Evolutionary conservation across 2,113 vertebrate genomes (phyloP).

Genomic region (Microtus richardsoni): DNA sequence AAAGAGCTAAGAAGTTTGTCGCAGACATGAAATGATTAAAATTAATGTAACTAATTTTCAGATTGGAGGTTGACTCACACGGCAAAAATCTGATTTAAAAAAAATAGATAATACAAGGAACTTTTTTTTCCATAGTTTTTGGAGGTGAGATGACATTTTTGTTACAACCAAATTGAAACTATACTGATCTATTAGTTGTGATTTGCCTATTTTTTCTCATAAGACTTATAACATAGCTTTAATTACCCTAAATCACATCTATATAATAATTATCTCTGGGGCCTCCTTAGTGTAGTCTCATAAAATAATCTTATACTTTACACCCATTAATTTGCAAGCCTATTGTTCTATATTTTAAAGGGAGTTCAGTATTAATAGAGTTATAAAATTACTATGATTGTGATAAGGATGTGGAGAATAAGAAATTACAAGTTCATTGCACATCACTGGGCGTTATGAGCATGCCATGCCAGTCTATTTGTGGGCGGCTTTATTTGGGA

Average conservation of each 20-base stretch:
- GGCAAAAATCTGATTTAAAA: neutral
- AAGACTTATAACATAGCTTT: constrained; percentile 42
- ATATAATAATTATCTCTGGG: neutral
- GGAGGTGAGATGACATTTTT: neutral
- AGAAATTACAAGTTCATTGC: constrained; percentile 17
- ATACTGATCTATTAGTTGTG: neutral
- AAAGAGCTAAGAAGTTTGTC: neutral
- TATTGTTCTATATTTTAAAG: constrained; percentile 28
- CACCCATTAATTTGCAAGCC: constrained; percentile 30
- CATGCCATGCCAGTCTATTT: constrained; percentile 47
- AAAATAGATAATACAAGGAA: neutral
- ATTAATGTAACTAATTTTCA: constrained; percentile 17
- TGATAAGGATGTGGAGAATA: neutral
- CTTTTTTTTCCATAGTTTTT: neutral
- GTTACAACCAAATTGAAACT: constrained; percentile 35
- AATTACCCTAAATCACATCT: neutral
- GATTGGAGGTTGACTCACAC: neutral
- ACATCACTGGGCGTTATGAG: constrained; percentile 20
- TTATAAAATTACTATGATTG: constrained; percentile 7
- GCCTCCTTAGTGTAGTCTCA: neutral
- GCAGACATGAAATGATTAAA: constrained; percentile 18
- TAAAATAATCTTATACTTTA: neutral
- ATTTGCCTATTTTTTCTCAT: constrained; percentile 29
- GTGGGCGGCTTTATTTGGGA: constrained; percentile 54
- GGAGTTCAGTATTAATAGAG: neutral